Base-by-base conservation (phyloP, 2,113 vertebrate genomes). In the Sardina pilchardus region DNA sequence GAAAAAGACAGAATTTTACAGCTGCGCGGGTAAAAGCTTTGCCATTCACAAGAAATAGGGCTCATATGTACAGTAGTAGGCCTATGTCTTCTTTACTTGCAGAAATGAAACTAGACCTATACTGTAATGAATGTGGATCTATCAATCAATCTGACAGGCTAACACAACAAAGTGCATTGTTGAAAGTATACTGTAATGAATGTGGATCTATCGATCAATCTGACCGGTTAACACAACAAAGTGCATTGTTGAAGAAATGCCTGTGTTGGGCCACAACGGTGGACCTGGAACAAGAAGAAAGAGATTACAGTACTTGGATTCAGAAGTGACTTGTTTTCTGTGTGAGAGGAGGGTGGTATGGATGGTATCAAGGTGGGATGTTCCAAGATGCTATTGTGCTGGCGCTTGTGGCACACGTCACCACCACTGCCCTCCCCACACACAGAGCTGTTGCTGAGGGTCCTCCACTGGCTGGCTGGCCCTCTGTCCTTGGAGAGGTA, bases 401-500 rank as follows among this genome's bases (percentile, higher is more conserved):
- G 26, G 9, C 71, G 71, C 30, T 34, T 34, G 30, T 16, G 30
- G 16, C 71, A 78, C 71, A 78, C 36, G 67, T 7, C 34, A 16
- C 84, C 56, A 59, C 89, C 84, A 85, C 0, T 21, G 53, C 85
- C 88, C 39, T 92, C 92, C 21, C 85, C 91, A 87, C 95, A 97
- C 85, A 95, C 45, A 0, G 89, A 95, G 89, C 90, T 91, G 44
- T 94, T 93, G 5, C 84, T 88, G 86, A 90, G 39, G 0, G 95
- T 94, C 87, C 91, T 94, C 95, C 97, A 98, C 90, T 93, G 95
- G 91, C 94, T 96, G 87, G 93, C 93, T 88, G 90, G 95, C 45
- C 95, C 89, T 50, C 92, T 93, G 81, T 94, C 92, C 43, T 71
- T 94, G 0, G 95, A 96, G 81, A 97, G 86, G 71, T 96, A 96